Conservation (phyloP, 1,140 invertebrate species). For the Batillaria attramentaria region DNA sequence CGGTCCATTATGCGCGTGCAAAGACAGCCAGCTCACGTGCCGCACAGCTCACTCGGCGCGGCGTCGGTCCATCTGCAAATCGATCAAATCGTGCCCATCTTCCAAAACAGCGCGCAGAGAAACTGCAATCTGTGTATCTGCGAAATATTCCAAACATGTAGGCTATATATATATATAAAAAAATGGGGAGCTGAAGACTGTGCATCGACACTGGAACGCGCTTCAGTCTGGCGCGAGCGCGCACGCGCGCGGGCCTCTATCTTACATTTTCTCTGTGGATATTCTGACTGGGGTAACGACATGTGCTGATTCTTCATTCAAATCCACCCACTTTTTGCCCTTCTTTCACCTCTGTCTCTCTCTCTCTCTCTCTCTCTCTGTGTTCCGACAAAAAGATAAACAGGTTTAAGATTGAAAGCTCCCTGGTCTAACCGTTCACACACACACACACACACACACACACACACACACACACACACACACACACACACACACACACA, state of each 20-base stretch:
- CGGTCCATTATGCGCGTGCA: too few species aligned
- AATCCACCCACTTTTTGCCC: not conserved
- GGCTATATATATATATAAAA: not conserved
- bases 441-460: constrained; percentile 2
- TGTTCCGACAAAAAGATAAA: not conserved
- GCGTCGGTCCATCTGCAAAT: too few species aligned
- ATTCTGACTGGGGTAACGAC: too few species aligned
- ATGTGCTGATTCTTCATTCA: not conserved
- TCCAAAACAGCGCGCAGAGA: too few species aligned
- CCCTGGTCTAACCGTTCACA: not conserved
- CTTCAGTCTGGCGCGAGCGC: not conserved
- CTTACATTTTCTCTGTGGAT: not conserved
- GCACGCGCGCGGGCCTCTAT: not conserved
- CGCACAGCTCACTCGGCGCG: too few species aligned
- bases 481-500: constrained; percentile 27
- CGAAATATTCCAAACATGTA: too few species aligned
- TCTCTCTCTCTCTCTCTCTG: not conserved
- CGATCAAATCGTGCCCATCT: too few species aligned
- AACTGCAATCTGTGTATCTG: too few species aligned
- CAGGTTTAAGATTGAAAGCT: not conserved
- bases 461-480: constrained; percentile 7
- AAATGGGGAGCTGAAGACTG: constrained; percentile 17
- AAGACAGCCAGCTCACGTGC: too few species aligned
- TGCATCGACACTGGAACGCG: not conserved
- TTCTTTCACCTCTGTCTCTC: constrained; percentile 10